Conservation (phyloP, 2,888 invertebrate genomes). For the Lapara coniferarum region DNA sequence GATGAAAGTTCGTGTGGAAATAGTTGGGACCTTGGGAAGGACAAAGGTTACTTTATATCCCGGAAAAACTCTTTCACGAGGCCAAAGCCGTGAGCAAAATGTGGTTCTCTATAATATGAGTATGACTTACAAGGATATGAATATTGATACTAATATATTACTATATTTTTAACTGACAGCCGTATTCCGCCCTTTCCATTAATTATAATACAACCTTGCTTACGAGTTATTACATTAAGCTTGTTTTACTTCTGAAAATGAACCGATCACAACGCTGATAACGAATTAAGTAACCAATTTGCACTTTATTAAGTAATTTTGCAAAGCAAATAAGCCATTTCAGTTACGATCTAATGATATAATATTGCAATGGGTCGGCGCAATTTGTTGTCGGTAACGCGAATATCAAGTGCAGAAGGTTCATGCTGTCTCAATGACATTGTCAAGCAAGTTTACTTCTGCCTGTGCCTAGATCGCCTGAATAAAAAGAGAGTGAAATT, state of each 20-base stretch:
- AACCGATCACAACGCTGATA: conserved; percentile 10
- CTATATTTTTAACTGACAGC: not conserved
- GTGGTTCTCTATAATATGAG: too few species aligned
- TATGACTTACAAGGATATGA: too few species aligned
- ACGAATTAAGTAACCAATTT: conserved; percentile 23
- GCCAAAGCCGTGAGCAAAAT: too few species aligned
- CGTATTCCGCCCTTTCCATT: not conserved
- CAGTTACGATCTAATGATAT: conserved; percentile 42
- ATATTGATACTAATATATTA: too few species aligned
- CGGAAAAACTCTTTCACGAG: too few species aligned
- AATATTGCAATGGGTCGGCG: conserved; percentile 39
- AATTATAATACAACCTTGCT: conserved; percentile 5
- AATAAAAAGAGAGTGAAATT: too few species aligned
- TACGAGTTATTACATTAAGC: too few species aligned
- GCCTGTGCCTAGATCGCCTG: too few species aligned
- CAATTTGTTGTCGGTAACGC: conserved; percentile 12
- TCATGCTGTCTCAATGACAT: not conserved
- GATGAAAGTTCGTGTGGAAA: too few species aligned
- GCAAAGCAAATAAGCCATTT: conserved; percentile 32
- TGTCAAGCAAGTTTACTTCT: too few species aligned
- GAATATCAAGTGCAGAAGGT: not conserved
- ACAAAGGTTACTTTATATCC: too few species aligned
- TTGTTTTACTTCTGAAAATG: not conserved
- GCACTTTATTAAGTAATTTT: conserved; percentile 24
- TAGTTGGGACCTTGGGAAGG: too few species aligned